Conservation (phyloP, 2,113 vertebrate species). For the Lepus americanus region DNA sequence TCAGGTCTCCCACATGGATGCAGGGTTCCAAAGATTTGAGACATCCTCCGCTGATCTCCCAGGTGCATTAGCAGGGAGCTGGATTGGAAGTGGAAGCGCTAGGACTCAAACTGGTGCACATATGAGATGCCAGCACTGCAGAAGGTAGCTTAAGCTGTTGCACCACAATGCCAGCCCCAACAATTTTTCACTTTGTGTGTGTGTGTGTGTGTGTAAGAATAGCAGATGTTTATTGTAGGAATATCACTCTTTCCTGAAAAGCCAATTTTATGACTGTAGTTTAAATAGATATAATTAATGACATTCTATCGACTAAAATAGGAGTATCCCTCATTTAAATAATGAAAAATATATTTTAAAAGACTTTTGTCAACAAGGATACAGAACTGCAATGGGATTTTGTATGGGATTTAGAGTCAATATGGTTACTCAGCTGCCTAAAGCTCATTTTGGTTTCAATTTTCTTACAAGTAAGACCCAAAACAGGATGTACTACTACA, state of each 20-base stretch:
- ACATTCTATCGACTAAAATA: constrained; percentile 24
- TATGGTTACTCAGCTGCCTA: not conserved
- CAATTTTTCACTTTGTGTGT: too few species aligned
- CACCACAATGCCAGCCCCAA: too few species aligned
- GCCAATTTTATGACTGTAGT: constrained; percentile 8
- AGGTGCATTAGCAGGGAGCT: too few species aligned
- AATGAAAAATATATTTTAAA: not conserved
- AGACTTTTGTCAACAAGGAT: not conserved
- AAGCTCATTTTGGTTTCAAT: constrained; percentile 29
- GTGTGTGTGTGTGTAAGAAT: constrained; percentile 20
- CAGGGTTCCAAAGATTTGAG: too few species aligned
- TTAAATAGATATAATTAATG: constrained; percentile 20
- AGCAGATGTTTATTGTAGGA: constrained; percentile 63
- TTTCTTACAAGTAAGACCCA: constrained; percentile 59
- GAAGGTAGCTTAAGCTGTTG: too few species aligned
- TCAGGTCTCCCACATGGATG: too few species aligned
- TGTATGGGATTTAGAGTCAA: not conserved
- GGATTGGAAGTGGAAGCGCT: too few species aligned
- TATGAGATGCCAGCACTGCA: too few species aligned
- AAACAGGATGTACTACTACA: not conserved
- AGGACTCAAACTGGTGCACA: too few species aligned
- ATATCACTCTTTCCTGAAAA: constrained; percentile 46
- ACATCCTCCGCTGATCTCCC: too few species aligned
- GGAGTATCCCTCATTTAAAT: not conserved
- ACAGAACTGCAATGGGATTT: constrained; percentile 41